Conservation (phyloP, 2,113 vertebrate species). For the Nyctibius bracteatus region DNA sequence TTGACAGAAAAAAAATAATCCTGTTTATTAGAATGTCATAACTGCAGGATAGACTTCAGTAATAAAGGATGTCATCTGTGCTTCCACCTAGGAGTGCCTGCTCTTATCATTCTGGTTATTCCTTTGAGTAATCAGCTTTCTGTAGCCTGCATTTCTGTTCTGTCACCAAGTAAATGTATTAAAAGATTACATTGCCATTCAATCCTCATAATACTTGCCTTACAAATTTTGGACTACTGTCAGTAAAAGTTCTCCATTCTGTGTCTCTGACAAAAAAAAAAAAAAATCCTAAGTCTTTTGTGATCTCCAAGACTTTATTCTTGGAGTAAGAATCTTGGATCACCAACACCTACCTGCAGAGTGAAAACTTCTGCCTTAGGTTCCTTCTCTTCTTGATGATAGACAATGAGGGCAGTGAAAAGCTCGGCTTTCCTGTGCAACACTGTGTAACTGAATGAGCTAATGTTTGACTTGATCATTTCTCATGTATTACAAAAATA, state of each 20-base stretch:
- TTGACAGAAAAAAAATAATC: neutral
- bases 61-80: neutral
- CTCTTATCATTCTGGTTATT: neutral
- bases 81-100: neutral
- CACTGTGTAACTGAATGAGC: neutral
- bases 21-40: neutral
- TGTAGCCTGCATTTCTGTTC: neutral
- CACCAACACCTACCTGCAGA: neutral
- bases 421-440: neutral
- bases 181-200: neutral
- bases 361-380: neutral
- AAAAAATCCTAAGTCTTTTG: neutral
- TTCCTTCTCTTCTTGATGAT: neutral
- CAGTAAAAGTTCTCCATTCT: neutral
- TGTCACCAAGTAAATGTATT: constrained; percentile 15
- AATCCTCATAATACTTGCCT: neutral
- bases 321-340: neutral
- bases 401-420: neutral
- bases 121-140: constrained; percentile 18
- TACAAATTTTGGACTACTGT: neutral
- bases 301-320: neutral
- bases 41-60: neutral
- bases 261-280: neutral
- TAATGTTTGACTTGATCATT: neutral
- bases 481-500: neutral